Conservation (phyloP, 2,797 vertebrate species). For the Hyperoplus immaculatus region DNA sequence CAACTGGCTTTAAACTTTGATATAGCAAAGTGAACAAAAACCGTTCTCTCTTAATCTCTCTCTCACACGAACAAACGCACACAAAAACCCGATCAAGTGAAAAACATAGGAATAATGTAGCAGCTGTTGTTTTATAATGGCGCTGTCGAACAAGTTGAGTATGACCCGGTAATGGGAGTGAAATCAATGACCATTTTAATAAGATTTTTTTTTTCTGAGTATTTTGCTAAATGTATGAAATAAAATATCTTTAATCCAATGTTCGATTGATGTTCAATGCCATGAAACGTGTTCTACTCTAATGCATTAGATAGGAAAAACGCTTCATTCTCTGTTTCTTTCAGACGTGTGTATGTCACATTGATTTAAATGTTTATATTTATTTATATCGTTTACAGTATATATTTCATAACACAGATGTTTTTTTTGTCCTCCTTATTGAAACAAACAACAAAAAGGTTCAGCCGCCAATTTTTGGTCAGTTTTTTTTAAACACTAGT, state of each 20-base stretch:
- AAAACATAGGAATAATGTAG: not conserved
- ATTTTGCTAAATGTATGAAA: conserved; percentile 15
- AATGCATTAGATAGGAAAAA: not conserved
- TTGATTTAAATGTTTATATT: not conserved
- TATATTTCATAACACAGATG: not conserved
- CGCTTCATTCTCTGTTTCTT: not conserved
- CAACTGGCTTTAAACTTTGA: conserved; percentile 38
- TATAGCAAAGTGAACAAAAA: conserved; percentile 15
- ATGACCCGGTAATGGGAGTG: not conserved
- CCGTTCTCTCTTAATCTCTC: not conserved
- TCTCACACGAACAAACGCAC: not conserved
- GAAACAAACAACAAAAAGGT: not conserved
- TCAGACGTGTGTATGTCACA: conserved; percentile 2
- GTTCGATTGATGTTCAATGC: conserved; percentile 18
- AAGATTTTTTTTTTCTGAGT: not conserved
- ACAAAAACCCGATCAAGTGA: not conserved
- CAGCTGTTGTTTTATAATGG: conserved; percentile 8
- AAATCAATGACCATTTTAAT: not conserved
- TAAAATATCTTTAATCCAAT: conserved; percentile 12
- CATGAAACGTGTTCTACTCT: not conserved
- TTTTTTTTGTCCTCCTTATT: conserved; percentile 15
- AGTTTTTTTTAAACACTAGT: conserved; percentile 5
- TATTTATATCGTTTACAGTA: too few species aligned
- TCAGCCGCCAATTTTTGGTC: too few species aligned
- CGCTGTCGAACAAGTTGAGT: not conserved